Conservation (phyloP, 2,797 vertebrate species). For the Channallabes apus region DNA sequence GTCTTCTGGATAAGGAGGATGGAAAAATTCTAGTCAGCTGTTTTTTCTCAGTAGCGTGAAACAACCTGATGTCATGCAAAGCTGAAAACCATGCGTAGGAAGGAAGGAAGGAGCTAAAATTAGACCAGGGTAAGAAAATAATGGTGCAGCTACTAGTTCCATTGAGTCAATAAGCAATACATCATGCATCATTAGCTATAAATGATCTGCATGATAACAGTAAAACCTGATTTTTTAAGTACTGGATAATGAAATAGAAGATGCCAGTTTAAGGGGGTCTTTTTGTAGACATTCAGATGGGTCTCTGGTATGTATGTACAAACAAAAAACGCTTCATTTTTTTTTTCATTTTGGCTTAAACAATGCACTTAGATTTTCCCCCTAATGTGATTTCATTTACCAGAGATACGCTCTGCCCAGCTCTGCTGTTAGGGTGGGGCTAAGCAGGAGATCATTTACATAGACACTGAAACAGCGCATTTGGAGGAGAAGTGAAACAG, state of each 20-base stretch:
- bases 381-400: too few species aligned
- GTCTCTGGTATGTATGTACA: too few species aligned
- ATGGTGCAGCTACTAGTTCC: background rate
- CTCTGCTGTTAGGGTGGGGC: too few species aligned
- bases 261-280: background rate
- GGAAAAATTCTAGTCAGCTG: slow-evolving; percentile 22
- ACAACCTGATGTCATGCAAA: slow-evolving; percentile 11
- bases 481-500: too few species aligned
- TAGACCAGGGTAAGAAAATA: slow-evolving; percentile 22
- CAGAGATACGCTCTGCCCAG: too few species aligned
- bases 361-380: too few species aligned
- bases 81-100: background rate
- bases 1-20: background rate
- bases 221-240: background rate
- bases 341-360: too few species aligned
- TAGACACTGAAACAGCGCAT: too few species aligned
- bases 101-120: slow-evolving; percentile 9
- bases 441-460: too few species aligned
- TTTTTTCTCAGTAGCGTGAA: slow-evolving; percentile 1
- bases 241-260: background rate
- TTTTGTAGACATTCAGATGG: too few species aligned
- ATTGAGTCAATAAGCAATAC: background rate
- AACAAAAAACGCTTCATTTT: too few species aligned
- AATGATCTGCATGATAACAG: background rate
- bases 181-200: background rate